These are phyloP conservation scores for Florisuga fusca DNA, from an alignment of 2,797 vertebrate species.

Conservation along the genomic window DNA sequence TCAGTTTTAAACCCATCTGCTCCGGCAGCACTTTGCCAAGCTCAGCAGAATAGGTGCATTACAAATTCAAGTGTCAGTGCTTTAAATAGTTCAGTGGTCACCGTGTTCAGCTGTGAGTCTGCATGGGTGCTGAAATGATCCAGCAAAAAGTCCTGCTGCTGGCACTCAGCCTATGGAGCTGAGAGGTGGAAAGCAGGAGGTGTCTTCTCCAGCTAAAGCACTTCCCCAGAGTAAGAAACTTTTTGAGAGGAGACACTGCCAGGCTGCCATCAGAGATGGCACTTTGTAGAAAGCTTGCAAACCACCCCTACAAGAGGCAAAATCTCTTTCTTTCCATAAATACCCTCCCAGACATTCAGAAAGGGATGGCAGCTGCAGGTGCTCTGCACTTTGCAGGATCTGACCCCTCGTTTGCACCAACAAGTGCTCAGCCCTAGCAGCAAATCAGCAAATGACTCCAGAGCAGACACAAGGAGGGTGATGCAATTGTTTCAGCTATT, in stretches of 20 bases:
- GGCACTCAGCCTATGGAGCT: background rate
- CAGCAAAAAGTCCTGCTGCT: background rate
- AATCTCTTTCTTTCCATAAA: background rate
- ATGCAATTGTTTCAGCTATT: constrained; percentile 28
- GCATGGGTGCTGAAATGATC: constrained; percentile 35
- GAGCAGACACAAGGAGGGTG: background rate
- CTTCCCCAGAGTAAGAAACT: background rate
- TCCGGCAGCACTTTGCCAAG: constrained; percentile 39
- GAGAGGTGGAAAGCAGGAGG: background rate
- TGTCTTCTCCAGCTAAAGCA: background rate
- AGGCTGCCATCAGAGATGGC: background rate
- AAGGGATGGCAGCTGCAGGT: background rate
- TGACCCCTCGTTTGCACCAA: background rate
- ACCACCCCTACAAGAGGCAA: background rate
- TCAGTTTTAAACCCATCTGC: background rate
- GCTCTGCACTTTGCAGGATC: background rate
- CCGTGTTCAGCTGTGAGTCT: constrained; percentile 50
- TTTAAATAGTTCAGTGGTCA: constrained; percentile 71
- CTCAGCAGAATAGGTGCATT: constrained; percentile 63
- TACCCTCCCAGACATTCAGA: background rate
- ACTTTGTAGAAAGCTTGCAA: background rate
- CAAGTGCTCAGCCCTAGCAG: background rate
- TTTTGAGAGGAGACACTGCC: background rate
- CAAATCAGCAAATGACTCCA: background rate
- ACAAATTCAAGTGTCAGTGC: background rate